Evolutionary conservation across 1,140 invertebrate species (phyloP).

Genomic region (Stenopsyche tienmushanensis): DNA sequence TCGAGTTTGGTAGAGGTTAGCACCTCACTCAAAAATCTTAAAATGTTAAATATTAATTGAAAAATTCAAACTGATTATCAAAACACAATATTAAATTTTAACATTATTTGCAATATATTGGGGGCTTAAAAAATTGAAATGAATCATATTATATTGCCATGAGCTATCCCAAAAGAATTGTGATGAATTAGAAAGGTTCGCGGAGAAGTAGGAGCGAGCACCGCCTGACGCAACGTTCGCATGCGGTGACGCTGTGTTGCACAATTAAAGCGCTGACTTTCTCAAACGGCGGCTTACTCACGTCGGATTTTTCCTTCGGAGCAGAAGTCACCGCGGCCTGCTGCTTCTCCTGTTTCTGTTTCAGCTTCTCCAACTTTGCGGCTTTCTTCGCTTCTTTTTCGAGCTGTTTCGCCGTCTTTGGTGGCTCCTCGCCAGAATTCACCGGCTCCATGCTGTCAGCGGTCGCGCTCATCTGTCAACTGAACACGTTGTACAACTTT

Average conservation of each 20-base stretch:
- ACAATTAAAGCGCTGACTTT: background rate
- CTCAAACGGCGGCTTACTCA: slow-evolving; percentile 43
- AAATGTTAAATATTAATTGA: background rate
- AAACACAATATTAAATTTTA: background rate
- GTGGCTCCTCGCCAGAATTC: slow-evolving; percentile 43
- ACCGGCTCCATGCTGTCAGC: background rate
- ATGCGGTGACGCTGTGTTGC: background rate
- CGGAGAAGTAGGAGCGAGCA: too few species aligned
- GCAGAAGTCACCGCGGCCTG: slow-evolving; percentile 55
- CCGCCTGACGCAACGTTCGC: background rate
- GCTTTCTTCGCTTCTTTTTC: slow-evolving; percentile 88
- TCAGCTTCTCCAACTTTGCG: slow-evolving; percentile 89
- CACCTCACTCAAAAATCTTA: too few species aligned
- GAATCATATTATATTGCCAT: too few species aligned
- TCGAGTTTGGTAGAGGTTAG: too few species aligned
- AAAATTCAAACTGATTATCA: background rate
- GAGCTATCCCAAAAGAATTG: too few species aligned
- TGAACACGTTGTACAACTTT: slow-evolving; percentile 1
- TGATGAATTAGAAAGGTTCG: too few species aligned
- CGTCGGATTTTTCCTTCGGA: slow-evolving; percentile 68
- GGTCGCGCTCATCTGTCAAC: background rate
- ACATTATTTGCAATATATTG: background rate
- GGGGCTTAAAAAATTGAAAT: background rate
- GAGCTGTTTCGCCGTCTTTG: slow-evolving; percentile 83
- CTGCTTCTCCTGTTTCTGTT: slow-evolving; percentile 83